Percentiles rank a stretch among this genome's conserved stretches.
These are phyloP conservation scores for Venustoraphidia nigricollis DNA, from an alignment of 2,888 invertebrate genomes.

Conservation along the genomic window DNA sequence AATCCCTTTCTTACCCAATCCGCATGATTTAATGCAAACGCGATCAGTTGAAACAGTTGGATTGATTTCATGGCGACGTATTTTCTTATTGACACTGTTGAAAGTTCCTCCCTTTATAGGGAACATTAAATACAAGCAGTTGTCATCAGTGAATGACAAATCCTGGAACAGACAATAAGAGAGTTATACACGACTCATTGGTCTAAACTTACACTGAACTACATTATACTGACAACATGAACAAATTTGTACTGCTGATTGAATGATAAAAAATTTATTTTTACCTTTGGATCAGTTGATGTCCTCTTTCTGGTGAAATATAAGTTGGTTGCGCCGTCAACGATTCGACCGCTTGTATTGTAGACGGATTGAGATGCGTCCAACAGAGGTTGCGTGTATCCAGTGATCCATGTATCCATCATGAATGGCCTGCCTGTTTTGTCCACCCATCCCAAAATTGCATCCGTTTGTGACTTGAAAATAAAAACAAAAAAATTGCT, in stretches of 20 bases:
- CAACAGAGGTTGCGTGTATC: conserved; percentile 58
- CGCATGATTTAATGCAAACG: conserved; percentile 73
- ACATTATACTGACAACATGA: not conserved
- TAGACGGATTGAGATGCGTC: conserved; percentile 61
- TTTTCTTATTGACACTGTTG: conserved; percentile 71
- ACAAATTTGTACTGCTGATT: not conserved
- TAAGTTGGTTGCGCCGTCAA: conserved; percentile 62
- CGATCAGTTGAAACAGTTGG: conserved; percentile 59
- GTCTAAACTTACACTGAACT: too few relatives aligned
- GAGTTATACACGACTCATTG: too few relatives aligned
- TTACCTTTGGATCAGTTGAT: conserved; percentile 45
- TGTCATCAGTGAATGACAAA: conserved; percentile 63
- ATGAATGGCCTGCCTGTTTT: conserved; percentile 62
- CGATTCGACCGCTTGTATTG: conserved; percentile 49
- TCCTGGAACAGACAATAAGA: conserved; percentile 33
- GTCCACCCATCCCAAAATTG: conserved; percentile 80
- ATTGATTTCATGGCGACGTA: conserved; percentile 58
- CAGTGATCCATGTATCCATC: conserved; percentile 78
- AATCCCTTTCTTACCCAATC: conserved; percentile 38
- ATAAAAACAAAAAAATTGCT: too few relatives aligned
- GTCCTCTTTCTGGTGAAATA: conserved; percentile 63
- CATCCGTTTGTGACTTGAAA: conserved; percentile 66
- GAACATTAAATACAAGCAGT: conserved; percentile 78
- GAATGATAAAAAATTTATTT: not conserved
- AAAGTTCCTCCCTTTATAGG: conserved; percentile 70